phyloP scores from a whole-genome alignment of 35 echinoderm and acorn worm species.

The Lytechinus pictus region DNA sequence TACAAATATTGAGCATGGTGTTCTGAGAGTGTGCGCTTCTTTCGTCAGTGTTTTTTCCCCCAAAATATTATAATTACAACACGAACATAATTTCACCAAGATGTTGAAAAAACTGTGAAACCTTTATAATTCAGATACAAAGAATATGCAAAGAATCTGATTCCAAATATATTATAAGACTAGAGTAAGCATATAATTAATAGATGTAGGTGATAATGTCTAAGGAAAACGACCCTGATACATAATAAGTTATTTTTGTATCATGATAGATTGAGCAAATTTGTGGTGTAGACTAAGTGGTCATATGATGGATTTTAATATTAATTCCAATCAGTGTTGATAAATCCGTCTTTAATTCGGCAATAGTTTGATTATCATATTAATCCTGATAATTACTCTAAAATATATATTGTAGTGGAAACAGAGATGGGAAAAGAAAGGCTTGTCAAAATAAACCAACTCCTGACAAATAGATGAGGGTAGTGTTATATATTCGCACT shows the following conservation, averaged over 20 bases:
- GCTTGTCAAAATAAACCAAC: not conserved
- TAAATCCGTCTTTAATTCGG: not conserved
- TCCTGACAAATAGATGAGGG: not conserved
- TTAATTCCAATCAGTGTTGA: not conserved
- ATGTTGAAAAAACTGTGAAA: not conserved
- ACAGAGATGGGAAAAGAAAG: no score
- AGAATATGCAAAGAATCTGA: not conserved
- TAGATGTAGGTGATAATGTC: not conserved
- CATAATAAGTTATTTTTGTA: not conserved
- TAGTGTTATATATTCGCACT: not conserved
- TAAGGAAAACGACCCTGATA: not conserved
- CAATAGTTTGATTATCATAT: not conserved
- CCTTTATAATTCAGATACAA: not conserved
- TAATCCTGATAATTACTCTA: not conserved
- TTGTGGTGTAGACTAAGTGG: not conserved
- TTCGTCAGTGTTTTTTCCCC: not conserved
- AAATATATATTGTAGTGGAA: not conserved
- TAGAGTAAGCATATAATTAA: not conserved
- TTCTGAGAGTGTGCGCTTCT: no score
- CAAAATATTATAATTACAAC: not conserved
- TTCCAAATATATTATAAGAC: not conserved
- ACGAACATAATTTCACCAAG: not conserved
- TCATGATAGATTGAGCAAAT: not conserved
- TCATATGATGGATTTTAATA: not conserved
- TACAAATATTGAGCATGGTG: no score